Percentiles rank a stretch among this genome's conserved stretches.
Conservation (phyloP, 2,113 vertebrate species). For the Oreotrochilus melanogaster region DNA sequence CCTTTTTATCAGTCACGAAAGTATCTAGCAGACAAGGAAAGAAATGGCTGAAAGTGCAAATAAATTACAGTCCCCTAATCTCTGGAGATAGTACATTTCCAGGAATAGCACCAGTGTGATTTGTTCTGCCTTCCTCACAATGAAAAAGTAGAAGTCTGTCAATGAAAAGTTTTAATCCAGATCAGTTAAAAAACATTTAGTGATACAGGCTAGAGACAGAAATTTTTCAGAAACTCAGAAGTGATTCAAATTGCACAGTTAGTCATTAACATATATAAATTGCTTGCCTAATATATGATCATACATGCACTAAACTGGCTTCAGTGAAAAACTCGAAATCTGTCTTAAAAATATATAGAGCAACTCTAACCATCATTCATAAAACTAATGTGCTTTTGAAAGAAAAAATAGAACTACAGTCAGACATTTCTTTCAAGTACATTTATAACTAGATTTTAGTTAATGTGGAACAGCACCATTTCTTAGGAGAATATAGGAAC, state of each 20-base stretch:
- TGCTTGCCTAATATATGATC: background rate
- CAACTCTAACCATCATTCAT: background rate
- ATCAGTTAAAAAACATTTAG: background rate
- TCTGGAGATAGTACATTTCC: background rate
- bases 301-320: background rate
- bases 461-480: background rate
- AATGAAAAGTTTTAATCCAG: background rate
- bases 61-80: conserved; percentile 6
- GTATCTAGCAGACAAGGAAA: background rate
- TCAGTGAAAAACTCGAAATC: background rate
- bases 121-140: background rate
- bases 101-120: background rate
- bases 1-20: background rate
- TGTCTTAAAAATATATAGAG: background rate
- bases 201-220: background rate
- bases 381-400: background rate
- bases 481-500: background rate
- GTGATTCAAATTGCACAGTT: background rate
- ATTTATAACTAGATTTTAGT: conserved; percentile 2
- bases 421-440: background rate
- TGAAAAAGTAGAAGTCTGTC: background rate
- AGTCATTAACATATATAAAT: background rate
- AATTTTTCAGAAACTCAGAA: background rate
- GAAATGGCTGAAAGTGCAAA: background rate
- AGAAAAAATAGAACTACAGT: background rate